Evolutionary conservation across 2,888 invertebrate genomes (phyloP), one percentile per base, ranked within the genome.

Genomic region (Xanthostigma xanthostigma): DNA sequence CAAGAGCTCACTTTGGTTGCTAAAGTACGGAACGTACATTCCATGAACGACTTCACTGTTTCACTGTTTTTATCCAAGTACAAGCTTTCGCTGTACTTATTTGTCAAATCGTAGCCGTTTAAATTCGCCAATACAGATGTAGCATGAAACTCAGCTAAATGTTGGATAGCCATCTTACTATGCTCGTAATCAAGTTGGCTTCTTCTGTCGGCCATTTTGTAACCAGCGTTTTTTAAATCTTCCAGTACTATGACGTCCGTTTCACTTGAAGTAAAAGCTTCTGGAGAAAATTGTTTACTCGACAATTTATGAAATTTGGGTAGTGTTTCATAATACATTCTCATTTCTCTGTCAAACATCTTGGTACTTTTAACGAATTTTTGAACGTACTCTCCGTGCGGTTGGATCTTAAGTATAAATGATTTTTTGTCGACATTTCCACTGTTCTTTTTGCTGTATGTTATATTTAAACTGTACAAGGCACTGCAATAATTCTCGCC

Each of bases 61-160:
- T 40, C 8, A 14, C 14, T 40, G 14, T 46, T 36, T 27, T 27
- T 6, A 8, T 40, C 35, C 12, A 17, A 27, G 13, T 41, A 41
- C 34, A 46, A 33, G 17, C 14, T 36, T 41, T 46, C 46, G 10
- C 33, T 12, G 37, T 37, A 45, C 10, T 14, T 9, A 37, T 45
- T 37, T 17, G n/a, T 11, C 38, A 45, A 14, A 36, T 11, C 37
- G 11, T 14, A 37, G 10, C 12, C 13, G 17, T 9, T 35, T 34
- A n/a, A 34, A 9, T 33, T 41, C 3, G 35, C 33, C 10, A n/a
- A 17, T 10, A 37, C 57, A 1, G 66, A 65, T 13, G 58, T 54
- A 2, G 63, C 66, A 43, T 66, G 66, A 49, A 65, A 64, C 50
- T 55, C 60, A 6, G 62, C 66, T 41, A 67, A 49, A 50, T 59